Evolutionary conservation across 2,888 invertebrate species (phyloP).

Genomic region (Stomorhina lunata): DNA sequence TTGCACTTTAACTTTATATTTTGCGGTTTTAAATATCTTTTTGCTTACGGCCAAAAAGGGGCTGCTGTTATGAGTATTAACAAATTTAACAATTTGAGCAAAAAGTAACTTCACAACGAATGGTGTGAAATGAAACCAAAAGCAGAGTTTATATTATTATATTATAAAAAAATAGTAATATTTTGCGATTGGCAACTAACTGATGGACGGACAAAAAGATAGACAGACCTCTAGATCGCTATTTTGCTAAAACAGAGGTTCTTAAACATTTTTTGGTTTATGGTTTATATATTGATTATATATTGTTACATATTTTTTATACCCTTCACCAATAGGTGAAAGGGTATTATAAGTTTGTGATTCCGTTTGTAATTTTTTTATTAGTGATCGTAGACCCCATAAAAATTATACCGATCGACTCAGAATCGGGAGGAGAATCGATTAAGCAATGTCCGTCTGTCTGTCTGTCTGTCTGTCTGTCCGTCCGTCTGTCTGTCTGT

Average conservation of each 20-base stretch:
- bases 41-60: conserved; percentile 32
- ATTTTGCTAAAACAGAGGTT: conserved; percentile 12
- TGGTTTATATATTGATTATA: too few relatives aligned
- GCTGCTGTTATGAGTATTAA: conserved; percentile 43
- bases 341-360: too few relatives aligned
- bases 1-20: conserved; percentile 18
- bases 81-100: conserved; percentile 26
- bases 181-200: conserved; percentile 25
- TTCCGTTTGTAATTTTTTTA: too few relatives aligned
- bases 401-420: too few relatives aligned
- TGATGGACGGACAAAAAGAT: conserved; percentile 49
- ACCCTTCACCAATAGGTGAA: too few relatives aligned
- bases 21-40: conserved; percentile 31
- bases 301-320: too few relatives aligned
- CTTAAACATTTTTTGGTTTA: not conserved
- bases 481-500: too few relatives aligned
- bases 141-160: not conserved
- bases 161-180: conserved; percentile 27
- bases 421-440: too few relatives aligned
- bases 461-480: too few relatives aligned
- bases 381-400: too few relatives aligned
- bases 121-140: not conserved
- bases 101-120: conserved; percentile 18
- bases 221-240: too few relatives aligned
- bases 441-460: too few relatives aligned